Base-by-base conservation (phyloP, 2,113 vertebrate genomes). In the Phalacrocorax brasilianus region DNA sequence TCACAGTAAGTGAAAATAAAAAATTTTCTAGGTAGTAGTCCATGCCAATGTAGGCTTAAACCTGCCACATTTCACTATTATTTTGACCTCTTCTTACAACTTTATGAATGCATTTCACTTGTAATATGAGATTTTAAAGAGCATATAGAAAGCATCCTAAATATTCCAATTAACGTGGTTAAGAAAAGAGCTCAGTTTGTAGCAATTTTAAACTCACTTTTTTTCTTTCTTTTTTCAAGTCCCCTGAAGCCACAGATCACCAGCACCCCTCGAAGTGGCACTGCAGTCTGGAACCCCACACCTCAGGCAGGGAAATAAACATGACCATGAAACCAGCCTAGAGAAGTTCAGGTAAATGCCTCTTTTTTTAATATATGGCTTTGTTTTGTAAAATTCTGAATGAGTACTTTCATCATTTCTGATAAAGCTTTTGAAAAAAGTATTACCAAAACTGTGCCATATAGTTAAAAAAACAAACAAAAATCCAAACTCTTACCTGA, bases 311-410 rank as follows among this genome's bases (percentile, higher is more conserved):
- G 65, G 80, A 35, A 94, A 85, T 42, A 62, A 95, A 70, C 17
- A 63, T 3, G 1, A 87, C 33, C n/a, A 61, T 2, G 63, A 82
- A 89, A 95, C 62, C 91, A 97, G 94, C 76, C 95, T 85, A 45
- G 62, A 83, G 53, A 97, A 85, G 94, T 91, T 78, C 55, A 91
- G 94, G 85, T 96, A 97, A 96, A 95, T 97, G 96, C 95, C 97
- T 97, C 97, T 98, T 98, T 98, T 97, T 98, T 97, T 94, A 97
- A 97, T 97, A 98, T 98, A 98, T 98, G 98, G 98, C 97, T 98
- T 97, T 97, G 97, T 98, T 98, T 98, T 98, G 97, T 91, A 92
- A 93, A 97, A 96, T 61, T 95, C 91, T 75, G 47, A 73, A 96
- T 93, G 96, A 50, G 38, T 50, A 66, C 14, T 91, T 93, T 83